A percentile compares a stretch with the other conserved stretches of the same genome.
phyloP scores from a whole-genome alignment of 2,888 invertebrate genomes.

The Yponomeuta evonymella region DNA sequence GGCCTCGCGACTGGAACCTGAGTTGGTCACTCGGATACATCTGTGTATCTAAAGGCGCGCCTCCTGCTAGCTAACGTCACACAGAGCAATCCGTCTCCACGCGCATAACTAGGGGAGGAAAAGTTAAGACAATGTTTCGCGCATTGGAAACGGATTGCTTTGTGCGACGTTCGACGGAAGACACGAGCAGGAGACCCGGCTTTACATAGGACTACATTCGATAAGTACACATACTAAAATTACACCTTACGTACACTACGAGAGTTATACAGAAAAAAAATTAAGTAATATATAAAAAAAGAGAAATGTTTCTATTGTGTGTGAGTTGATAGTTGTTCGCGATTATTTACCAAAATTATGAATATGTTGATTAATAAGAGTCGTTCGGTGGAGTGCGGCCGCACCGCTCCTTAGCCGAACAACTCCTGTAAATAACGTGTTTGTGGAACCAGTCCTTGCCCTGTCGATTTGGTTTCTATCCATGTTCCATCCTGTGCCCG shows the following conservation, averaged over 20 bases:
- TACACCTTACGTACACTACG: conserved; percentile 57
- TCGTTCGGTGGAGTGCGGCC: conserved; percentile 23
- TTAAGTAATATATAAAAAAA: conserved; percentile 57
- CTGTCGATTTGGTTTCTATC: conserved; percentile 56
- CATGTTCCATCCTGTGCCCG: conserved; percentile 42
- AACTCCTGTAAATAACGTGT: conserved; percentile 55
- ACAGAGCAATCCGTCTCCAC: no score
- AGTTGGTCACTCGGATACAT: conserved; percentile 65
- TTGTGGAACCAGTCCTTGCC: conserved; percentile 61
- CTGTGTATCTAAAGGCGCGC: conserved; percentile 38
- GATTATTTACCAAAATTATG: conserved; percentile 71
- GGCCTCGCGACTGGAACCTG: conserved; percentile 56
- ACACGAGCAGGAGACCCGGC: no score
- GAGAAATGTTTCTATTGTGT: conserved; percentile 68
- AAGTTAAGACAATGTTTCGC: no score
- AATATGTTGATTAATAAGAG: conserved; percentile 44
- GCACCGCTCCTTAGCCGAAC: conserved; percentile 25
- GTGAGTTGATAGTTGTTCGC: conserved; percentile 56
- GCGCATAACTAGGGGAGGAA: no score
- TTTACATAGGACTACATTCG: conserved; percentile 47
- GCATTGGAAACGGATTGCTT: no score
- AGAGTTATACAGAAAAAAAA: conserved; percentile 55
- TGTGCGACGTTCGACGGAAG: no score
- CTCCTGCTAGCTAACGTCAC: no score
- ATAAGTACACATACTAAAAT: conserved; percentile 64